Base-by-base conservation (phyloP, 1,140 invertebrate genomes). In the Zaprionus inermis region DNA sequence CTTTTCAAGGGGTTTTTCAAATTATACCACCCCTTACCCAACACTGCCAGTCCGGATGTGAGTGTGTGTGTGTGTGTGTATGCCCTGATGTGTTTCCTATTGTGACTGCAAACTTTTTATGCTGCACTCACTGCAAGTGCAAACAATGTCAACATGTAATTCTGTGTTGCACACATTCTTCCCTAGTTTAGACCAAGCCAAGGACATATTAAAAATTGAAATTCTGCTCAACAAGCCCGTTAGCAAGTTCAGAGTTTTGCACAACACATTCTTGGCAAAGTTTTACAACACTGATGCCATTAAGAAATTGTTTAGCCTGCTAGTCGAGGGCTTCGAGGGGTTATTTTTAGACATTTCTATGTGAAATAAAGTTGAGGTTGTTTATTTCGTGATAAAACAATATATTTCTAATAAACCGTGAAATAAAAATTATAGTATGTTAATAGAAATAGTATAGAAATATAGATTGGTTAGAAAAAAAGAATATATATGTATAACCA, bases 101-200 rank as follows among this genome's bases (percentile, higher is more conserved):
- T 66, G 69, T 76, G 69, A 57, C 74, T 78, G 44, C 59, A 54
- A 77, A 74, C 65, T 77, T 70, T 59, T 59, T 57, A 44, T 70
- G 30, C 34, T 44, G 11, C 59, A 52, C 54, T 64, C 18, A 54
- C 18, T 64, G 61, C 46, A 72, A 44, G 57, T 65, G 57, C 72
- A 76, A 78, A 78, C 72, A 78, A 78, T 71, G 72, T 78, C 72
- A 78, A 58, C 63, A 63, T 78, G 52, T 54, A 63, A 78, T 78
- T 72, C 56, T 28, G 24, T 76, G 32, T 38, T 65, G 55, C 49
- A 57, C 56, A 75, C 59, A 69, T 61, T 64, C 72, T 76, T 55
- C 14, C n/a, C 61, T 38, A 71, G 56, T 64, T 54, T 58, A 66
- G n/a, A 0, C 9, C 18, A 3, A 28, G 38, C 41, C 72, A 70